Conservation (phyloP, 2,888 invertebrate genomes). For the Oscheius sp. region DNA sequence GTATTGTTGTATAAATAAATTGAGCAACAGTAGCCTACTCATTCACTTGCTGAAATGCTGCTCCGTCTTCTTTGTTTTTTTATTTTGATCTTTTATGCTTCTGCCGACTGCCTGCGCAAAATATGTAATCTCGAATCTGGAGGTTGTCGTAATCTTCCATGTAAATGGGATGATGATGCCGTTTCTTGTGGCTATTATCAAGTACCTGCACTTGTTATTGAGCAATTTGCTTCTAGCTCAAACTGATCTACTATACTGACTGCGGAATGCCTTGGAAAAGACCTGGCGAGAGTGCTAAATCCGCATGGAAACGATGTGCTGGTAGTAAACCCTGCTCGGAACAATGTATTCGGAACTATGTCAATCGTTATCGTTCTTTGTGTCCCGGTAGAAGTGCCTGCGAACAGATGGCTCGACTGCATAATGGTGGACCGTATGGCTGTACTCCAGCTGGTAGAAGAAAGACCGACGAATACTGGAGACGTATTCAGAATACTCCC, state of each 20-base stretch:
- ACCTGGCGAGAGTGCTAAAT: slow-evolving; percentile 53
- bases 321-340: slow-evolving; percentile 45
- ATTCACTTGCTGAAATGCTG: too few species aligned
- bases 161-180: slow-evolving; percentile 50
- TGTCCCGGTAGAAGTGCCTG: slow-evolving; percentile 35
- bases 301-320: slow-evolving; percentile 53
- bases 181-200: slow-evolving; percentile 57
- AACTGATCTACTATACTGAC: slow-evolving; percentile 68
- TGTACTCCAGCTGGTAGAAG: neutral
- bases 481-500: neutral
- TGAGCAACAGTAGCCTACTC: too few species aligned
- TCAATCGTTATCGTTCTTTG: slow-evolving; percentile 37
- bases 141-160: slow-evolving; percentile 48
- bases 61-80: too few species aligned
- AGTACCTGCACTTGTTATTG: too few species aligned
- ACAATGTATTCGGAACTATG: slow-evolving; percentile 40
- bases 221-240: slow-evolving; percentile 67
- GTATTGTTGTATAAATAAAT: too few species aligned
- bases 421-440: slow-evolving; percentile 35
- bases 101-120: slow-evolving; percentile 34
- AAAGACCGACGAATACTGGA: slow-evolving; percentile 20
- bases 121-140: slow-evolving; percentile 49
- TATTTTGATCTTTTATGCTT: too few species aligned
- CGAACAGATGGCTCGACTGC: slow-evolving; percentile 30
- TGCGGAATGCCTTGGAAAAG: slow-evolving; percentile 65